Conservation (phyloP, 2,888 invertebrate species). For the Aleiodes testaceus region DNA sequence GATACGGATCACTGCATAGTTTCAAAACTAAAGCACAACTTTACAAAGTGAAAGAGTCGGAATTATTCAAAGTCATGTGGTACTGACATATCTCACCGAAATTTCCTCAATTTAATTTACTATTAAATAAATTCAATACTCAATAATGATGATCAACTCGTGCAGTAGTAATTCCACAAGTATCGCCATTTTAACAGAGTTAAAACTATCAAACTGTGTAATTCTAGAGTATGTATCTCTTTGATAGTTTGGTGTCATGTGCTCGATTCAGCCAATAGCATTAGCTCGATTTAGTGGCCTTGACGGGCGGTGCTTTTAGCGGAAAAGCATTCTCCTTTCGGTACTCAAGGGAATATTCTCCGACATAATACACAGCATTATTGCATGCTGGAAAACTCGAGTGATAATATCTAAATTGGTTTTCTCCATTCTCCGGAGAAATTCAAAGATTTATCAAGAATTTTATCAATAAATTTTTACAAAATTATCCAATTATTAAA, state of each 20-base stretch:
- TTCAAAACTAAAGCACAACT: too few species aligned
- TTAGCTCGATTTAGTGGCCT: constrained; percentile 12
- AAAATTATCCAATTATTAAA: too few species aligned
- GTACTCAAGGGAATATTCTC: constrained; percentile 13
- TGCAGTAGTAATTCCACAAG: too few species aligned
- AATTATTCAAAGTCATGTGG: too few species aligned
- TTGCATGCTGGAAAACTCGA: neutral
- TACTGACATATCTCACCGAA: too few species aligned
- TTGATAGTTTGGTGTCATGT: constrained; percentile 15
- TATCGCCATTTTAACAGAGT: too few species aligned
- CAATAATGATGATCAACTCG: too few species aligned
- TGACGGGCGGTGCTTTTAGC: constrained; percentile 32
- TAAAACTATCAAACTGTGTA: neutral
- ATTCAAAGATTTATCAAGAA: neutral
- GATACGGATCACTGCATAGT: too few species aligned
- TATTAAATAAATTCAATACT: too few species aligned
- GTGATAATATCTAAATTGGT: constrained; percentile 12
- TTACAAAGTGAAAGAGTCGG: too few species aligned
- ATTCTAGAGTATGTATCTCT: constrained; percentile 5
- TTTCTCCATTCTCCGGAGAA: neutral
- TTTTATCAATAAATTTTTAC: too few species aligned
- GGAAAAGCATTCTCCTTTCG: constrained; percentile 36
- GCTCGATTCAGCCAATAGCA: constrained; percentile 10
- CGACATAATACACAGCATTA: constrained; percentile 8
- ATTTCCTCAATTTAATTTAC: too few species aligned